A percentile compares a stretch with the other conserved stretches of the same genome.
Conservation (phyloP, 1,140 invertebrate species). For the Bursaphelenchus mucronatus region DNA sequence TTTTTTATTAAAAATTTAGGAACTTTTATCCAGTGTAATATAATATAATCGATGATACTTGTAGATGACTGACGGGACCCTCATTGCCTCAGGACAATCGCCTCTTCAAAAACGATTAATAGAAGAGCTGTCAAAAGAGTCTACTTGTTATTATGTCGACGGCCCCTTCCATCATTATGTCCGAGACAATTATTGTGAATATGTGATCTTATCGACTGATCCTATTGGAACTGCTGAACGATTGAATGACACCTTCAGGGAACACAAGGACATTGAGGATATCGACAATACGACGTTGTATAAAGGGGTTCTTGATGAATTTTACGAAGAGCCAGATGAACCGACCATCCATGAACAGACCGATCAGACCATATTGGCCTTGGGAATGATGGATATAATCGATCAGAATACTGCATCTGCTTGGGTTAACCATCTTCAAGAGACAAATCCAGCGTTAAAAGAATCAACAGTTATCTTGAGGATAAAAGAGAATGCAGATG, state of each 20-base stretch:
- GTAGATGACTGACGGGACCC: slow-evolving; percentile 11
- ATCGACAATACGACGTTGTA: slow-evolving; percentile 19
- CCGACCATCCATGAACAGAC: slow-evolving; percentile 78
- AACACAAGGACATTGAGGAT: slow-evolving; percentile 36
- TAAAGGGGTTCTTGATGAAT: slow-evolving; percentile 22
- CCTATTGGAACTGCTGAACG: slow-evolving; percentile 46
- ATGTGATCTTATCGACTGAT: slow-evolving; percentile 78
- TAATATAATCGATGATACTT: slow-evolving; percentile 4
- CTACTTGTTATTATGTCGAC: slow-evolving; percentile 75
- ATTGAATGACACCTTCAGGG: slow-evolving; percentile 38
- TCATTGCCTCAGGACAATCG: slow-evolving; percentile 83
- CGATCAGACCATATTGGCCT: slow-evolving; percentile 79
- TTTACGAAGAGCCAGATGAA: slow-evolving; percentile 44
- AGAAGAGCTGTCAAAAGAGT: slow-evolving; percentile 67
- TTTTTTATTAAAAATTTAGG: slow-evolving; percentile 2
- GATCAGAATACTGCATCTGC: slow-evolving; percentile 77
- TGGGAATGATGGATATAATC: slow-evolving; percentile 77
- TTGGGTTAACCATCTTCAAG: slow-evolving; percentile 82
- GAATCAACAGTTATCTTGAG: slow-evolving; percentile 33
- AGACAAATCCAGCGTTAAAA: slow-evolving; percentile 71
- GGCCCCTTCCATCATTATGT: slow-evolving; percentile 81
- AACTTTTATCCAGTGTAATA: slow-evolving; percentile 17
- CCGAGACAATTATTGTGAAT: slow-evolving; percentile 71
- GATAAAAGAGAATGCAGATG: slow-evolving; percentile 21
- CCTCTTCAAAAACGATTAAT: slow-evolving; percentile 73